phyloP scores from a whole-genome alignment of 2,113 vertebrate species.

The Thalassarche chlororhynchos region DNA sequence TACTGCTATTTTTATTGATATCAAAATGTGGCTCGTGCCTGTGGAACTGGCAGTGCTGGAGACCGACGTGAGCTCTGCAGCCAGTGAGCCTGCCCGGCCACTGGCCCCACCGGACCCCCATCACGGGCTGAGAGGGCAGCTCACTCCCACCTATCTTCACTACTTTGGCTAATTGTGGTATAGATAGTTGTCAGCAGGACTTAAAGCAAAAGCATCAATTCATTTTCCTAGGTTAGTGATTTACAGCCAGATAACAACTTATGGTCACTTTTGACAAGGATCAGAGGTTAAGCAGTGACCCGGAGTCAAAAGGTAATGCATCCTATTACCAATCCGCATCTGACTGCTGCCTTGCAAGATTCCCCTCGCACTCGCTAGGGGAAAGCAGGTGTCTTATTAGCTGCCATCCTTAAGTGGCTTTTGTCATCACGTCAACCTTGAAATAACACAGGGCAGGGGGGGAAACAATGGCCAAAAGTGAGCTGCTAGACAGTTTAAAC shows the following conservation, averaged over 20 bases:
- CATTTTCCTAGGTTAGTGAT: not conserved
- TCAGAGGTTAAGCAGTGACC: conserved; percentile 32
- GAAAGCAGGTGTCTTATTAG: conserved; percentile 48
- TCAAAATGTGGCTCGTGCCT: not conserved
- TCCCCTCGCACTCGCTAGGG: accelerated
- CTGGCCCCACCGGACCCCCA: not conserved
- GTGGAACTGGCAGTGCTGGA: not conserved
- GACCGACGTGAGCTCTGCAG: not conserved
- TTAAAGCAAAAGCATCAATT: not conserved
- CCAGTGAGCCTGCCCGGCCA: not conserved
- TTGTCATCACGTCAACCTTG: conserved; percentile 12
- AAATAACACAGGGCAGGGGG: not conserved
- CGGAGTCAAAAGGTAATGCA: not conserved
- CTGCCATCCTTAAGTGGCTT: conserved; percentile 37
- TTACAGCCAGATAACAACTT: not conserved
- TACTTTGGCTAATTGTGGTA: not conserved
- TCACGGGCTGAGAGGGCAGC: not conserved
- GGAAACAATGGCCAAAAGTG: not conserved
- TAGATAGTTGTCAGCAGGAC: not conserved
- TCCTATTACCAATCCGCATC: not conserved
- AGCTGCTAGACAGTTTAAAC: not conserved
- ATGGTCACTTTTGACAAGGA: not conserved
- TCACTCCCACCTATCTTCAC: not conserved
- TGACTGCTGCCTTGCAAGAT: not conserved
- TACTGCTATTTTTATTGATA: not conserved